These are phyloP conservation scores for Homarus gammarus DNA, from an alignment of 2,888 invertebrate species.

Conservation along the genomic window DNA sequence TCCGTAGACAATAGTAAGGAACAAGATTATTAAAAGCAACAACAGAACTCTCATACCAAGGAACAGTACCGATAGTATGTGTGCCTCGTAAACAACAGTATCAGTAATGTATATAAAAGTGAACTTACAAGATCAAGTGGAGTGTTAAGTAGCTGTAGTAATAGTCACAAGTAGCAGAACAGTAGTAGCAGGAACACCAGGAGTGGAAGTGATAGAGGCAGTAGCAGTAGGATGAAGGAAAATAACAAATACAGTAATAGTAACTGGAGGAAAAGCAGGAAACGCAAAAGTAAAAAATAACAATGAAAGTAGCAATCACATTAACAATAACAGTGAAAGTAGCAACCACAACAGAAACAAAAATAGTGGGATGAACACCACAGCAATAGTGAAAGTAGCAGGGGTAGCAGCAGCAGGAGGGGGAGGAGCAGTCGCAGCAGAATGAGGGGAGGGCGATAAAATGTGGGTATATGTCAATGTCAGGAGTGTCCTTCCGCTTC, in stretches of 20 bases:
- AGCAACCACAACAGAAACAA: neutral
- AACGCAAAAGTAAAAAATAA: neutral
- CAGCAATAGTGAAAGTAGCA: neutral
- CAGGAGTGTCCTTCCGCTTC: conserved; percentile 50
- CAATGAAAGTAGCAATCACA: neutral
- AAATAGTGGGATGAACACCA: too few relatives aligned
- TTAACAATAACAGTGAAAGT: neutral
- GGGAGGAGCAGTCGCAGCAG: conserved; percentile 1
- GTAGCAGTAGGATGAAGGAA: neutral
- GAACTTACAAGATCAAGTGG: too few relatives aligned
- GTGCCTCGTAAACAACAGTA: too few relatives aligned
- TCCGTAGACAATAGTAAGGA: too few relatives aligned
- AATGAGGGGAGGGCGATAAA: conserved; percentile 51
- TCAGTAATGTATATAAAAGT: too few relatives aligned
- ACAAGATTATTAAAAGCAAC: too few relatives aligned
- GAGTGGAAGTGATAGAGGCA: neutral
- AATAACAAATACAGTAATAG: too few relatives aligned
- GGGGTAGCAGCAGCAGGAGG: neutral
- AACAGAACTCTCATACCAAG: too few relatives aligned
- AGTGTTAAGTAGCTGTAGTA: too few relatives aligned
- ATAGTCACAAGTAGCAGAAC: too few relatives aligned
- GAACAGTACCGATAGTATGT: too few relatives aligned
- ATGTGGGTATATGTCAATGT: conserved; percentile 58
- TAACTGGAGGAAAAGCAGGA: too few relatives aligned
- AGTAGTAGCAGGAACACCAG: neutral